phyloP scores from a whole-genome alignment of 1,140 invertebrate genomes.

The Tetramorium simillimum region DNA sequence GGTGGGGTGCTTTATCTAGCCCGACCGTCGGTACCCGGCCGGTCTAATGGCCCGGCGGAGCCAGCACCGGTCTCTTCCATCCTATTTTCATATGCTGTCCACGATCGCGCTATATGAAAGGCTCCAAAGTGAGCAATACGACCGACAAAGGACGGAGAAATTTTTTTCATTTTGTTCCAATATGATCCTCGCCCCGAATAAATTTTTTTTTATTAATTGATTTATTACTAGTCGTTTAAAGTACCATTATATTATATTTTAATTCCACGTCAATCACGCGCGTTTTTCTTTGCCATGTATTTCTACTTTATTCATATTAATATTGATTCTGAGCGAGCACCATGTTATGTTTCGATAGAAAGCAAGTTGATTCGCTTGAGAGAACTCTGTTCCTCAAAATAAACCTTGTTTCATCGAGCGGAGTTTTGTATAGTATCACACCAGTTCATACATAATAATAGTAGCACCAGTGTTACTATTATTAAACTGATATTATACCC shows the following conservation, averaged over 20 bases:
- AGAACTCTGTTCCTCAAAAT: neutral
- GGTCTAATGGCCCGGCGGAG: slow-evolving; percentile 62
- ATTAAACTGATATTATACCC: slow-evolving; percentile 19
- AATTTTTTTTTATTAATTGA: neutral
- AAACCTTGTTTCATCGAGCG: neutral
- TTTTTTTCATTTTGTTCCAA: neutral
- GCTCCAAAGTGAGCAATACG: neutral
- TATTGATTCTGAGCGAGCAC: neutral
- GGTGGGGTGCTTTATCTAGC: slow-evolving; percentile 69
- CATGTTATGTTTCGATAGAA: neutral
- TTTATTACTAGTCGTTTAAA: neutral
- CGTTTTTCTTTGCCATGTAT: neutral
- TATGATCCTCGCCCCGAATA: neutral
- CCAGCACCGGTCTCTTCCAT: slow-evolving; percentile 49
- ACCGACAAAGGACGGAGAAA: neutral
- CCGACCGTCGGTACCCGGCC: slow-evolving; percentile 33
- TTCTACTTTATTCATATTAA: neutral
- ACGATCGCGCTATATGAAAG: slow-evolving; percentile 14
- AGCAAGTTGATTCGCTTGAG: neutral
- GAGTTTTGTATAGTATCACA: neutral
- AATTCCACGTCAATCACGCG: neutral
- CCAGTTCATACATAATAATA: slow-evolving; percentile 21
- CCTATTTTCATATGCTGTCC: slow-evolving; percentile 29
- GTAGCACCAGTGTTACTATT: neutral
- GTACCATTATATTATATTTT: neutral